Conservation (phyloP, 1,140 invertebrate genomes). For the Drosophila busckii region DNA sequence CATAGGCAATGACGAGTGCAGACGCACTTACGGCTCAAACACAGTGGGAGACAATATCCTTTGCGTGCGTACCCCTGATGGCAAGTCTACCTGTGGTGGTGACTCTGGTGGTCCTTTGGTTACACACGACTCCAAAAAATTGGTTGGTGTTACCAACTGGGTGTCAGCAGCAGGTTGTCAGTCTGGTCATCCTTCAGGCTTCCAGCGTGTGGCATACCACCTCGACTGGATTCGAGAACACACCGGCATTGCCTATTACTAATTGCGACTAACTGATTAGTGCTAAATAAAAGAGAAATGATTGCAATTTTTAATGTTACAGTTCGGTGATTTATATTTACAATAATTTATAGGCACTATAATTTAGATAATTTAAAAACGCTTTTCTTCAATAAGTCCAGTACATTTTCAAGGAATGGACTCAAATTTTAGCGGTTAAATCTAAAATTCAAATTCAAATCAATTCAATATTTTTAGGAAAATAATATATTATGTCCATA, state of each 20-base stretch:
- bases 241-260: slow-evolving; percentile 37
- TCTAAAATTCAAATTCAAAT: too few species aligned
- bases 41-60: slow-evolving; percentile 31
- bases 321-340: too few species aligned
- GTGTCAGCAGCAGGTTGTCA: slow-evolving; percentile 20
- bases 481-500: too few species aligned
- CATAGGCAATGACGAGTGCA: slow-evolving; percentile 22
- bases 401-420: too few species aligned
- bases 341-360: too few species aligned
- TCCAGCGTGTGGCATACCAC: slow-evolving; percentile 79
- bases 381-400: too few species aligned
- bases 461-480: too few species aligned
- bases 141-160: slow-evolving; percentile 79
- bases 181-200: slow-evolving; percentile 77
- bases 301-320: too few species aligned
- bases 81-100: slow-evolving; percentile 65
- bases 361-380: too few species aligned
- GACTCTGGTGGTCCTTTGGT: slow-evolving; percentile 81
- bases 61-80: slow-evolving; percentile 28
- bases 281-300: slow-evolving; percentile 10
- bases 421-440: too few species aligned
- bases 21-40: slow-evolving; percentile 5
- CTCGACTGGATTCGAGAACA: slow-evolving; percentile 79
- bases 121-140: slow-evolving; percentile 65
- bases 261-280: too few species aligned